These are phyloP conservation scores for Botrylloides violaceus DNA, from an alignment of 23 tunicate species.

Conservation along the genomic window DNA sequence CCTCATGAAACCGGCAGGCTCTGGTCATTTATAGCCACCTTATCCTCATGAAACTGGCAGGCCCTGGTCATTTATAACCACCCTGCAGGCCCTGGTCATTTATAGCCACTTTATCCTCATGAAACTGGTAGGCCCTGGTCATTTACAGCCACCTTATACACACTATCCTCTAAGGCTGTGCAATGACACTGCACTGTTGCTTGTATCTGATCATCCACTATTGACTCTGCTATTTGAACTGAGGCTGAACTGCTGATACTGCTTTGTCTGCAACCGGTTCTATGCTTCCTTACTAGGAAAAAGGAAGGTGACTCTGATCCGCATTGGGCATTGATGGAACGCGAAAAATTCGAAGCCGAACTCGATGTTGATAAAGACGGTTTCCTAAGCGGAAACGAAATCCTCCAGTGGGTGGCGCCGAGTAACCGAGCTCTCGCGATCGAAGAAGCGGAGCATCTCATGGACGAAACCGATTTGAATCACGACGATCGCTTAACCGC, in stretches of 20 bases:
- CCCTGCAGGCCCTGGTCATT: too few relatives aligned
- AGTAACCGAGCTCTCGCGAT: constrained; percentile 49
- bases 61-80: too few relatives aligned
- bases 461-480: constrained; percentile 48
- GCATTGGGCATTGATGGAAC: constrained; percentile 35
- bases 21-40: too few relatives aligned
- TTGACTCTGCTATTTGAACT: too few relatives aligned
- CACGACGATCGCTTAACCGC: constrained; percentile 41
- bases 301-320: constrained; percentile 38
- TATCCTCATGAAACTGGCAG: too few relatives aligned
- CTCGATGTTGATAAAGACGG: constrained; percentile 8
- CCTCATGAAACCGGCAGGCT: too few relatives aligned
- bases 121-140: too few relatives aligned
- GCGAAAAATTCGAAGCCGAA: constrained; percentile 7
- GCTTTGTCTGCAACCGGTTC: not conserved
- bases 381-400: constrained; percentile 43
- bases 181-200: too few relatives aligned
- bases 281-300: not conserved
- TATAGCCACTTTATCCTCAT: too few relatives aligned
- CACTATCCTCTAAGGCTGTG: too few relatives aligned
- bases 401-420: constrained; percentile 66
- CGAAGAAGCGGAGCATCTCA: constrained; percentile 81
- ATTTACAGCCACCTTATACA: too few relatives aligned
- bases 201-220: too few relatives aligned
- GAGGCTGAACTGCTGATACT: not conserved